phyloP scores from a whole-genome alignment of 2,888 invertebrate genomes.

The Slavum lentiscoides region DNA sequence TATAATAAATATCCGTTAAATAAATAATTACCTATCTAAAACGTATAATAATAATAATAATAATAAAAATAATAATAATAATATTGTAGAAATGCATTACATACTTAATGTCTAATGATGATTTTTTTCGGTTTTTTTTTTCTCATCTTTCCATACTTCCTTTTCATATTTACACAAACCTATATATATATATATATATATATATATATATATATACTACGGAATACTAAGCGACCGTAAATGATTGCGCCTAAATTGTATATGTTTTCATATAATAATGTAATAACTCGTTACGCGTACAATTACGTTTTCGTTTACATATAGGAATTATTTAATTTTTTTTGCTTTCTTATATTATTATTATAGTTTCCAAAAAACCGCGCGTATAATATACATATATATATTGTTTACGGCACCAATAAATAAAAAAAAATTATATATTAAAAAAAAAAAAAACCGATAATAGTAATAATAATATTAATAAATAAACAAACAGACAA shows the following conservation, averaged over 20 bases:
- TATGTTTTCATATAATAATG: background rate
- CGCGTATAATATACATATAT: background rate
- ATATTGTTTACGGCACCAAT: conserved; percentile 24
- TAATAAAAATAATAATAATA: conserved; percentile 5
- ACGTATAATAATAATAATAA: conserved; percentile 30
- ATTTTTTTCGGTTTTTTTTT: conserved; percentile 27
- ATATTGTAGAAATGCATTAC: conserved; percentile 46
- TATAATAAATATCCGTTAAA: conserved; percentile 40
- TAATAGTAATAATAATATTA: conserved; percentile 34
- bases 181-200: conserved; percentile 33
- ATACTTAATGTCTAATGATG: conserved; percentile 50
- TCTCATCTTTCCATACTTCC: conserved; percentile 5
- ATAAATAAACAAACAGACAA: conserved; percentile 27
- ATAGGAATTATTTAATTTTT: conserved; percentile 6
- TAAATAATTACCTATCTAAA: conserved; percentile 50
- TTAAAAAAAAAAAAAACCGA: background rate
- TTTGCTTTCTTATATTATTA: background rate
- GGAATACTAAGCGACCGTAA: conserved; percentile 41
- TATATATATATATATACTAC: conserved; percentile 34
- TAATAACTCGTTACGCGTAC: conserved; percentile 24
- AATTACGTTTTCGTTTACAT: background rate
- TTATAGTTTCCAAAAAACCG: conserved; percentile 46
- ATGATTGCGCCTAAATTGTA: conserved; percentile 33
- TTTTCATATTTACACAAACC: conserved; percentile 47
- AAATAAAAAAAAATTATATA: background rate